phyloP scores from a whole-genome alignment of 2,113 vertebrate genomes.

The Puntigrus tetrazona region DNA sequence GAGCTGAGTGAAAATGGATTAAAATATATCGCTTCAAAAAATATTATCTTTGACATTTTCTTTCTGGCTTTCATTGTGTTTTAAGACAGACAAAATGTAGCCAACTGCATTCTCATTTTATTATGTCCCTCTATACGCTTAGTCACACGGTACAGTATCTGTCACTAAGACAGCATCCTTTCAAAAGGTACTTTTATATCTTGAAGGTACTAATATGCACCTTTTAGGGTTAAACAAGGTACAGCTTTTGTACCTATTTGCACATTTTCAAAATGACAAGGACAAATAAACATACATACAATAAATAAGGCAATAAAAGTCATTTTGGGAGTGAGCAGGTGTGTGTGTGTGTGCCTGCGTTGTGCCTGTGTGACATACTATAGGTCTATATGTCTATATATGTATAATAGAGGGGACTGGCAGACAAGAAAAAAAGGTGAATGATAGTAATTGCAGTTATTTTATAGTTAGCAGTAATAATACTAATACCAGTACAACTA shows the following conservation, averaged over 20 bases:
- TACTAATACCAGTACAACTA: too few relatives aligned
- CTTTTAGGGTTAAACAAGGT: background rate
- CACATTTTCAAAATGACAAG: too few relatives aligned
- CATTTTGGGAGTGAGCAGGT: too few relatives aligned
- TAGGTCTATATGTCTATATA: too few relatives aligned
- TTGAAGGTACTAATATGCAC: background rate
- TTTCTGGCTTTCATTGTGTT: background rate
- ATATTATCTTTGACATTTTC: slow-evolving; percentile 16
- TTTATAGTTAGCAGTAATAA: too few relatives aligned
- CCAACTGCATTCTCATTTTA: background rate
- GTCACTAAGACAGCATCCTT: background rate
- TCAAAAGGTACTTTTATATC: background rate
- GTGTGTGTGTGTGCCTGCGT: too few relatives aligned
- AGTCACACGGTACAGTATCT: background rate
- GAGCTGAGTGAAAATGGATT: slow-evolving; percentile 13
- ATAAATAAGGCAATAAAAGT: too few relatives aligned
- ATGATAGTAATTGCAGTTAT: too few relatives aligned
- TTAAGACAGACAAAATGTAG: background rate
- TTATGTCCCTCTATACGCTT: background rate
- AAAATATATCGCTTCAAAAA: background rate
- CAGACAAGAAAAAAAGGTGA: too few relatives aligned
- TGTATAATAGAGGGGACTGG: too few relatives aligned
- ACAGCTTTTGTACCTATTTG: background rate
- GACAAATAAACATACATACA: too few relatives aligned
- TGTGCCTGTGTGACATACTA: too few relatives aligned